Base-by-base conservation (phyloP, 2,888 invertebrate species). In the Rhaphigaster nebulosa region DNA sequence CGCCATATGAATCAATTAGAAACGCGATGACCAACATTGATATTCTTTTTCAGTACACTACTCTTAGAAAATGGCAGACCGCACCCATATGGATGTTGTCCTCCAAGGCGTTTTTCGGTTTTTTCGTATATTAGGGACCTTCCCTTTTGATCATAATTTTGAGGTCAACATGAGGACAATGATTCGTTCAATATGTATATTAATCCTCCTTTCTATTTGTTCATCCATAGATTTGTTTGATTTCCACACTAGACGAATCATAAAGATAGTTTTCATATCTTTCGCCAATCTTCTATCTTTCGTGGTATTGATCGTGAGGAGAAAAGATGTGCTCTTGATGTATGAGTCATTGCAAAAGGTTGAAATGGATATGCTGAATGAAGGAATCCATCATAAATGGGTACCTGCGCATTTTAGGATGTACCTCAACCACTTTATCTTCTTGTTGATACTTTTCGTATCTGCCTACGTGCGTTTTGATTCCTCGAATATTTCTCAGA, bases 81-180 rank as follows among this genome's bases (percentile, higher is more conserved):
- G 13, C 12, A 84, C 84, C 2, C 29, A 88, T 6, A 52, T 38
- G 23, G 50, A 70, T 89, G 2, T 38, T 6, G 89, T 80, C 34
- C 12, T 89, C 6, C 60, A 29, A 6, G 23, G 34, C 2, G 34
- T 89, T 29, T 89, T 89, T 52, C 18, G 29, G 23, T 26, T 89
- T 45, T 52, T 80, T 12, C 60, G 89, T 65, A 29, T 80, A 8
- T 23, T 89, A 1, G 89, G 89, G 3, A 89, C 38, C 8, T 89
- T 89, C 45, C 89, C 89, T 1, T 89, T 76, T 50, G 50, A n/a
- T n/a, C 12, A 80, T 18, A 29, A 52, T 34, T 89, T 65, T 18
- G 23, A 76, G 8, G 15, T 45, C 8, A 50, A 23, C 8, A 12
- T 13, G 60, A 26, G 34, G 23, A 54, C 4, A 5, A 4, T 6